Percentiles rank a stretch among this genome's conserved stretches.
Evolutionary conservation across 92 coral and sea anemone genomes (phyloP).

Genomic region (Phenganax stokvisi): DNA sequence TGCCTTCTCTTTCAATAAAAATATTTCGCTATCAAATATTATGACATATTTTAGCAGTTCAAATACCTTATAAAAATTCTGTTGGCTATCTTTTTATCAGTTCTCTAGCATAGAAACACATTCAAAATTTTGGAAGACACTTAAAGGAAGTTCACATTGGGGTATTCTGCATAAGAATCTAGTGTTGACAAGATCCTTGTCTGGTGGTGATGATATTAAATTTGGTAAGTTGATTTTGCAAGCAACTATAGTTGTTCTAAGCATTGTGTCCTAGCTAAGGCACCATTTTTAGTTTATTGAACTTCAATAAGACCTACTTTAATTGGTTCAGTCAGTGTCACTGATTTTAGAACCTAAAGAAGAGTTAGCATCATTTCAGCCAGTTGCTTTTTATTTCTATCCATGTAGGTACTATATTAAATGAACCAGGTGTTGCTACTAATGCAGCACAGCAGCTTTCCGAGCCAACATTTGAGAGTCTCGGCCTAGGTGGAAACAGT

Average conservation of each 20-base stretch:
- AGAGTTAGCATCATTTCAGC: neutral
- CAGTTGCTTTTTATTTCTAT: neutral
- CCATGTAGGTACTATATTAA: constrained; percentile 47
- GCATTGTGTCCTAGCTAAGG: neutral
- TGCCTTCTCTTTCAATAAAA: neutral
- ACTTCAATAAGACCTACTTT: too few species aligned
- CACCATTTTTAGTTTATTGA: too few species aligned
- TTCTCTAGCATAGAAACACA: constrained; percentile 11
- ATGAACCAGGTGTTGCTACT: constrained; percentile 50
- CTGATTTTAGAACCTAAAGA: neutral
- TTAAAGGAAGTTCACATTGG: neutral
- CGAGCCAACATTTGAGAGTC: constrained; percentile 66
- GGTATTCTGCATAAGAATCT: neutral
- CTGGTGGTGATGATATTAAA: constrained; percentile 9
- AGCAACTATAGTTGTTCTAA: neutral
- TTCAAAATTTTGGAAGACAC: neutral
- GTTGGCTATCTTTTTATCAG: neutral
- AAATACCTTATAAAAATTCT: neutral
- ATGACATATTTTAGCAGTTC: too few species aligned
- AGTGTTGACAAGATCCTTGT: constrained; percentile 17
- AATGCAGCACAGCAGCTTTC: constrained; percentile 58
- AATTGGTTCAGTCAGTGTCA: neutral
- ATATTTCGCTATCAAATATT: too few species aligned
- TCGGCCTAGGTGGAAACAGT: constrained; percentile 76
- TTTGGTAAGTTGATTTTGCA: constrained; percentile 15